Conservation (phyloP, 2,113 vertebrate species). For the Paradoxurus hermaphroditus region DNA sequence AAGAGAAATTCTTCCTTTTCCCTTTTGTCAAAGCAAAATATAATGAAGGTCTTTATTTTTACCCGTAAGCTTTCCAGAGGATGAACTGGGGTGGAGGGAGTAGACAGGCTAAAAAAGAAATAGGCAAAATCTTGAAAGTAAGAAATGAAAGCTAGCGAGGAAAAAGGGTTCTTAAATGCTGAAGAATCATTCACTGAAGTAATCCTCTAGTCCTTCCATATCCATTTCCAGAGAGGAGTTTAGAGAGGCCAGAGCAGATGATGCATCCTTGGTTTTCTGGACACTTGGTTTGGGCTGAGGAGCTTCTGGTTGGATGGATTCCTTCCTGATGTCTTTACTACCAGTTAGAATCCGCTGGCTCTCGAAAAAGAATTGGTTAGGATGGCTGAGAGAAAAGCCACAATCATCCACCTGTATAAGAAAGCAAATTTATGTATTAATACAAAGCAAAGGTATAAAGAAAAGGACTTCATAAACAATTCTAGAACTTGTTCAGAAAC, state of each 20-base stretch:
- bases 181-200: slow-evolving; percentile 81
- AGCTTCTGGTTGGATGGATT: slow-evolving; percentile 80
- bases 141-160: background rate
- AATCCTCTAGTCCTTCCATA: slow-evolving; percentile 88
- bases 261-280: slow-evolving; percentile 69
- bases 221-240: slow-evolving; percentile 79
- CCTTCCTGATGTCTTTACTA: slow-evolving; percentile 89
- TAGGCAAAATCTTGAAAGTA: background rate
- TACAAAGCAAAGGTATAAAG: background rate
- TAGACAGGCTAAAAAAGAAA: background rate
- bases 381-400: slow-evolving; percentile 95
- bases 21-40: background rate
- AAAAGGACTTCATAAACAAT: background rate
- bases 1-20: background rate
- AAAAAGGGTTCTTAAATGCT: background rate
- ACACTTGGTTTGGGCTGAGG: slow-evolving; percentile 76
- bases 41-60: background rate
- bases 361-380: slow-evolving; percentile 97
- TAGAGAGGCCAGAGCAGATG: slow-evolving; percentile 59
- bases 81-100: background rate
- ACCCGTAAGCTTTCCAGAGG: background rate
- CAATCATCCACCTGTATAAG: slow-evolving; percentile 89
- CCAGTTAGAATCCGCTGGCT: slow-evolving; percentile 86
- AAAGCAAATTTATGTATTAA: slow-evolving; percentile 48
- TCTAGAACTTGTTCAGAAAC: background rate